Conservation (phyloP, 2,797 vertebrate species). For the Taenioides sp. region DNA sequence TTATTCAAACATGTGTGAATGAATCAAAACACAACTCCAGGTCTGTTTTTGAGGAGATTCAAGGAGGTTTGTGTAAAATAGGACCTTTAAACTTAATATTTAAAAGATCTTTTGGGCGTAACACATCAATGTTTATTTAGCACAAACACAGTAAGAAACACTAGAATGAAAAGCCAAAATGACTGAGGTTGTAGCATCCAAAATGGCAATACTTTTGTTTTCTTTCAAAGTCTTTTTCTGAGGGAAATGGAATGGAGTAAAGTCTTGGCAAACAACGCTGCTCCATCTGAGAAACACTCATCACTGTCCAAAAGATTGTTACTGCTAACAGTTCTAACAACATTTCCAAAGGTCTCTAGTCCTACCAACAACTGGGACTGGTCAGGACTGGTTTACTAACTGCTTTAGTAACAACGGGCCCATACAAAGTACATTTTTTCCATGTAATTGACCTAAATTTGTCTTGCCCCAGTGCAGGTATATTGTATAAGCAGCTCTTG, state of each 20-base stretch:
- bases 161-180: not conserved
- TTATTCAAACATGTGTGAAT: too few species aligned
- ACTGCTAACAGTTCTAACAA: not conserved
- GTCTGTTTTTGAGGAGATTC: too few species aligned
- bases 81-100: not conserved
- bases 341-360: not conserved
- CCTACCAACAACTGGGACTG: not conserved
- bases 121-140: not conserved
- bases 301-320: not conserved
- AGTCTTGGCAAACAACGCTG: not conserved
- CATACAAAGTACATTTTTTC: too few species aligned
- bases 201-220: not conserved
- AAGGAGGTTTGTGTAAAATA: too few species aligned
- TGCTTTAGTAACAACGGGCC: not conserved
- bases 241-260: not conserved
- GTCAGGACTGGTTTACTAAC: not conserved
- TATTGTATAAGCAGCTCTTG: too few species aligned
- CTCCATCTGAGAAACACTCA: not conserved
- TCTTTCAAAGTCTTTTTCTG: not conserved
- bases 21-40: too few species aligned
- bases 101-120: too few species aligned
- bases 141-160: not conserved
- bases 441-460: too few species aligned
- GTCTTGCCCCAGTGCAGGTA: too few species aligned
- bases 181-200: not conserved